phyloP scores from a whole-genome alignment of 2,888 invertebrate species.

The Morpho deidamia region DNA sequence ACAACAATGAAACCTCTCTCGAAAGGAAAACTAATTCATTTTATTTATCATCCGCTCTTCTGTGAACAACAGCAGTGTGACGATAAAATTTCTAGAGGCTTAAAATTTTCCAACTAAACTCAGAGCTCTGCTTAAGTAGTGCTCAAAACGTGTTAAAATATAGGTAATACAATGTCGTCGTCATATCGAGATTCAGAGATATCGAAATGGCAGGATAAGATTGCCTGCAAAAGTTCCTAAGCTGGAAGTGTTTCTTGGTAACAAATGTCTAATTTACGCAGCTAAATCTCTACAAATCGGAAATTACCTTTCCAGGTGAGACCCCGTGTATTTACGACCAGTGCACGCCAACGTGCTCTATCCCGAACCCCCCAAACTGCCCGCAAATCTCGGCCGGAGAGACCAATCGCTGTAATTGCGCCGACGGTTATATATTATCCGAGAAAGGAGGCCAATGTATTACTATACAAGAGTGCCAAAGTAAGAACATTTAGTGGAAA shows the following conservation, averaged over 20 bases:
- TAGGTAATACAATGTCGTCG: too few relatives aligned
- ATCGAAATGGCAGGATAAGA: neutral
- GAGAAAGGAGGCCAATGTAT: constrained; percentile 26
- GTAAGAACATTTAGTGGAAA: constrained; percentile 7
- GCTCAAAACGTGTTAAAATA: too few relatives aligned
- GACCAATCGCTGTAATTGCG: constrained; percentile 21
- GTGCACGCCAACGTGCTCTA: constrained; percentile 18
- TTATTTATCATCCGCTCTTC: too few relatives aligned
- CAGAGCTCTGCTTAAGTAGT: too few relatives aligned
- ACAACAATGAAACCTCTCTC: too few relatives aligned
- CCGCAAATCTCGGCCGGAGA: constrained; percentile 11
- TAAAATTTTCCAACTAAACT: too few relatives aligned
- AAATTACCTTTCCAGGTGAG: constrained; percentile 14
- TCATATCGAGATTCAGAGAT: too few relatives aligned
- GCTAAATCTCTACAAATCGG: constrained; percentile 9
- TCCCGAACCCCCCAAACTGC: constrained; percentile 18
- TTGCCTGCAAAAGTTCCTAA: neutral
- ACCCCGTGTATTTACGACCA: constrained; percentile 13
- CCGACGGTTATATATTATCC: constrained; percentile 24
- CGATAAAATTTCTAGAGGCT: too few relatives aligned
- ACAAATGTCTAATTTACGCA: constrained; percentile 11
- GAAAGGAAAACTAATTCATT: too few relatives aligned
- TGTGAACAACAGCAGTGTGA: too few relatives aligned
- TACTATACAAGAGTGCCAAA: constrained; percentile 22
- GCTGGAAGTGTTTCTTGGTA: neutral